Conservation (phyloP, 35 echinoderm and acorn worm species). For the Holothuria glaberrima region DNA sequence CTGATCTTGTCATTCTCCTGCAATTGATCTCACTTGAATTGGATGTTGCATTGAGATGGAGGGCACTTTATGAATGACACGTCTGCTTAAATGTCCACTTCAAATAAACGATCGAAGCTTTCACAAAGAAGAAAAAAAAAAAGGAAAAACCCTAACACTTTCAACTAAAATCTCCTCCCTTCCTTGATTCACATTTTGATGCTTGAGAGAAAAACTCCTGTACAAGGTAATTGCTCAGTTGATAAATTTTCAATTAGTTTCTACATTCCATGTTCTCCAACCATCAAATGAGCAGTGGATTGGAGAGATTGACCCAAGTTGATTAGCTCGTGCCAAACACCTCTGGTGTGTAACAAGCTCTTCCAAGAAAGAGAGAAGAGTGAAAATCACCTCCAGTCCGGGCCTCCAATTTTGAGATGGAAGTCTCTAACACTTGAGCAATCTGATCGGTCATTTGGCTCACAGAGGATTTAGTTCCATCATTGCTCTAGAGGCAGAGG, state of each 20-base stretch:
- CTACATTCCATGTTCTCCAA: constrained; percentile 3
- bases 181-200: too few species aligned
- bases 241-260: constrained; percentile 41
- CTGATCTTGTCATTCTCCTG: too few species aligned
- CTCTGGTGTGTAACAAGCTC: background rate
- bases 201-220: background rate
- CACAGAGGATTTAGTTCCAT: constrained; percentile 1
- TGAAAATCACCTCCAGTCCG: background rate
- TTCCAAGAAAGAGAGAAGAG: background rate
- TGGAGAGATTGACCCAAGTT: constrained; percentile 38
- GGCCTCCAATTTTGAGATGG: constrained; percentile 38
- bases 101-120: too few species aligned
- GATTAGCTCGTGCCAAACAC: constrained; percentile 29
- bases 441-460: constrained; percentile 33
- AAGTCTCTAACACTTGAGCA: constrained; percentile 41
- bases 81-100: too few species aligned
- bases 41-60: too few species aligned
- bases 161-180: too few species aligned
- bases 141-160: too few species aligned
- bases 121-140: too few species aligned
- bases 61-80: too few species aligned
- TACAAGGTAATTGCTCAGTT: background rate
- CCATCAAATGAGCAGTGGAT: constrained; percentile 23
- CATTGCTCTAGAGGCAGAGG: constrained; percentile 6
- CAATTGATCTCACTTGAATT: too few species aligned